Evolutionary conservation across 2,797 vertebrate species (phyloP), one percentile per base, ranked within the genome.

Genomic region (Netta rufina): DNA sequence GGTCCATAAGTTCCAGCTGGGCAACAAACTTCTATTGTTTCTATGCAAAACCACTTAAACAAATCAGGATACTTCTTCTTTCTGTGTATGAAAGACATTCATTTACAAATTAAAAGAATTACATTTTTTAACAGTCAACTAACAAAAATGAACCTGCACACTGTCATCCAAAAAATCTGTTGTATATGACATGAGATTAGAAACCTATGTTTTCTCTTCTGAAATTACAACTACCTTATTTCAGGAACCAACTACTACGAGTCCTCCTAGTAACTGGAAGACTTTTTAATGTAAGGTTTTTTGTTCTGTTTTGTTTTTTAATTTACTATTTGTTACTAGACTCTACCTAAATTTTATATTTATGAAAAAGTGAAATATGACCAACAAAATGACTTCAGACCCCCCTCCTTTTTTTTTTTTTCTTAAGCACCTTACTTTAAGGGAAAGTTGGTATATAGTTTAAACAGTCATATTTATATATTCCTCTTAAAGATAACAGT

Each of bases 21-120:
- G 82, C 99, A 99, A 97, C 99, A 99, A 51, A 98, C 98, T 95
- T 98, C 95, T 92, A 99, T 97, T 3, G 98, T 98, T 73, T 99
- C 98, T 90, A 99, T 97, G 91, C 99, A 99, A 97, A 99, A 98
- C 99, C 99, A 99, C n/a, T 99, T 98, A 84, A 98, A 98, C 53
- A 99, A 96, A 95, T 99, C 98, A 4, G 99, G 99, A 73, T 99
- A 96, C 80, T 99, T 98, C 57, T 98, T 98, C 98, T 99, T 99
- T 97, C 99, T 99, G 95, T n/a, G 87, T 22, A 76, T 25, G 28
- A 71, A 54, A 86, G 12, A 88, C 11, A 96, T 49, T 67, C 0
- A 71, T 84, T 85, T 75, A 76, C 45, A 39, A 82, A 78, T 4
- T 43, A 85, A 67, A 90, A 36, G 8, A 82, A 82, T 53, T 1